Evolutionary conservation across 2,797 vertebrate species (phyloP).

Genomic region (Micrastur ruficollis): DNA sequence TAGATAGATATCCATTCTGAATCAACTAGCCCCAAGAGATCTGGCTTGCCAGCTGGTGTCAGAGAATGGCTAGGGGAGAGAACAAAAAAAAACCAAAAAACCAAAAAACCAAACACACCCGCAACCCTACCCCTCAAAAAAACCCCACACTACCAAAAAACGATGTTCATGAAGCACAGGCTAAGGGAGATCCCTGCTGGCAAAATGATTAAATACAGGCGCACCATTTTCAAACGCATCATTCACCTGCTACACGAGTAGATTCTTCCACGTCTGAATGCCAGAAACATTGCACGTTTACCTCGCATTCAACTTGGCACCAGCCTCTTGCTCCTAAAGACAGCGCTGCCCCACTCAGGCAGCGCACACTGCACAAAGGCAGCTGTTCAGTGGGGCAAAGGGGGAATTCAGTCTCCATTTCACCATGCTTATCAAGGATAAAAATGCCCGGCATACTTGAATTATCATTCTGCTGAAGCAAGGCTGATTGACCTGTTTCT

Average conservation of each 20-base stretch:
- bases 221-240: background rate
- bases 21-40: background rate
- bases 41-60: background rate
- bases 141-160: accelerated
- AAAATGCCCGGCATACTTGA: background rate
- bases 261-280: background rate
- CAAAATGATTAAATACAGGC: background rate
- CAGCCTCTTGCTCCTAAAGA: background rate
- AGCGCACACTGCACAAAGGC: accelerated
- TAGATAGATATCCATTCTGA: background rate
- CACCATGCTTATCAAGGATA: background rate
- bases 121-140: background rate
- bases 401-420: background rate
- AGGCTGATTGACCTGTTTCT: background rate
- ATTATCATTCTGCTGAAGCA: background rate
- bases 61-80: background rate
- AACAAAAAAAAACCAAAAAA: background rate
- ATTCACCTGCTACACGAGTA: accelerated
- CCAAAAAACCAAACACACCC: no score
- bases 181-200: constrained; percentile 32
- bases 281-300: accelerated
- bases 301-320: background rate
- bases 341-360: accelerated
- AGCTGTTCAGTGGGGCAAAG: background rate
- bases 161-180: accelerated